A percentile compares a stretch with the other conserved stretches of the same genome.
These are phyloP conservation scores for Spheniscus mendiculus DNA, from an alignment of 2,113 vertebrate species.

Conservation along the genomic window DNA sequence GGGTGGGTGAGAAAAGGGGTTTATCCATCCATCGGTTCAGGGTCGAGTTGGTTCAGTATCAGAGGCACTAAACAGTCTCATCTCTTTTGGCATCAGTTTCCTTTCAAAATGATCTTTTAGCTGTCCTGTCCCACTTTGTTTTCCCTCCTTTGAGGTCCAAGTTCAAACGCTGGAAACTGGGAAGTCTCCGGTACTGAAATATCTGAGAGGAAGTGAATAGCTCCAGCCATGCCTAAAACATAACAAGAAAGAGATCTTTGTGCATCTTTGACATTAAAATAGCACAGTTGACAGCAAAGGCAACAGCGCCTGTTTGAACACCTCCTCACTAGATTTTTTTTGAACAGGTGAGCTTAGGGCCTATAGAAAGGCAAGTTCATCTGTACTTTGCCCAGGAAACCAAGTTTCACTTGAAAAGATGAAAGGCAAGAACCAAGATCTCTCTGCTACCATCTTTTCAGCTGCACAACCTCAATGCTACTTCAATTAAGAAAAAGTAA, in stretches of 20 bases:
- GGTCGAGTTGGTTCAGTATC: background rate
- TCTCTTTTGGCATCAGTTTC: conserved; percentile 39
- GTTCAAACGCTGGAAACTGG: conserved; percentile 93
- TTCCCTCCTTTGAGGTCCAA: conserved; percentile 74
- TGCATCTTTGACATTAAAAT: background rate
- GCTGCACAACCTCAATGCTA: background rate
- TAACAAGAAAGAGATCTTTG: background rate
- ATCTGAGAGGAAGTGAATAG: conserved; percentile 93
- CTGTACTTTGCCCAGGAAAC: background rate
- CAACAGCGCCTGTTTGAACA: background rate
- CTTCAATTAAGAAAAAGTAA: background rate
- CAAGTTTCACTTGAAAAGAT: background rate
- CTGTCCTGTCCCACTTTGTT: conserved; percentile 60
- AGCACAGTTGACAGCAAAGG: background rate
- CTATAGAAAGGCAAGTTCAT: background rate
- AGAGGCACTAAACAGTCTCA: conserved; percentile 60
- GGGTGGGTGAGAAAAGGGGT: background rate
- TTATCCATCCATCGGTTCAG: background rate
- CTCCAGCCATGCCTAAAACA: conserved; percentile 91
- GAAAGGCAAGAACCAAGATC: background rate
- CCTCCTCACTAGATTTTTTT: background rate
- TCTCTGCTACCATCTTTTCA: background rate
- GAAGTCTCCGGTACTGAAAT: conserved; percentile 84
- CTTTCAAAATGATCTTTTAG: conserved; percentile 12
- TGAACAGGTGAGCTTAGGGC: background rate